A percentile compares a stretch with the other conserved stretches of the same genome.
These are phyloP conservation scores for Agrotis exclamationis DNA, from an alignment of 2,888 invertebrate genomes.

Conservation along the genomic window DNA sequence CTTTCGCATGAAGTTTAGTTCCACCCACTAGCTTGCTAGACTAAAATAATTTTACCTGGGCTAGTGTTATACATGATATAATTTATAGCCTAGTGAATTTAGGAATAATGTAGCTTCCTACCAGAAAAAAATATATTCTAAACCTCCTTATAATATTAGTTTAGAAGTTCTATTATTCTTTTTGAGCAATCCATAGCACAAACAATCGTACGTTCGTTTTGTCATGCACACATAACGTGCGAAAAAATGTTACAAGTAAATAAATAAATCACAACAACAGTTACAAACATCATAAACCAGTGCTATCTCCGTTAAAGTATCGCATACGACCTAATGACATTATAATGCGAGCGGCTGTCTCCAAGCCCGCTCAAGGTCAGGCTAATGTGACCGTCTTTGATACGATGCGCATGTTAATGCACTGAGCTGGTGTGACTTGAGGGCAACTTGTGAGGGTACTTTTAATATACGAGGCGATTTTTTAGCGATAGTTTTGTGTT, in stretches of 20 bases:
- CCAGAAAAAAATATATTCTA: too few relatives aligned
- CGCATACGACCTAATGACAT: constrained; percentile 52
- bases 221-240: neutral
- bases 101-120: too few relatives aligned
- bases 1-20: too few relatives aligned
- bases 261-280: constrained; percentile 7
- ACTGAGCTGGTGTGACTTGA: neutral
- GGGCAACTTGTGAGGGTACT: neutral
- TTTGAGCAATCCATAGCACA: too few relatives aligned
- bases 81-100: too few relatives aligned
- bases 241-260: neutral
- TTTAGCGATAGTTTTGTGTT: too few relatives aligned
- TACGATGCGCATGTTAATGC: constrained; percentile 19
- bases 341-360: constrained; percentile 37
- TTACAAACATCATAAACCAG: constrained; percentile 4
- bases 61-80: too few relatives aligned
- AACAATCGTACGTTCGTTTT: neutral
- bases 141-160: too few relatives aligned
- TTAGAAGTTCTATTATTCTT: too few relatives aligned
- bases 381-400: constrained; percentile 27
- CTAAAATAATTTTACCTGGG: too few relatives aligned
- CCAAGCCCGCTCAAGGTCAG: constrained; percentile 38
- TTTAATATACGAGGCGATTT: neutral
- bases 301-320: constrained; percentile 38
- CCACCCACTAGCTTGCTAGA: too few relatives aligned